Evolutionary conservation across 2,888 invertebrate genomes (phyloP).

Genomic region (Pollenia labialis): DNA sequence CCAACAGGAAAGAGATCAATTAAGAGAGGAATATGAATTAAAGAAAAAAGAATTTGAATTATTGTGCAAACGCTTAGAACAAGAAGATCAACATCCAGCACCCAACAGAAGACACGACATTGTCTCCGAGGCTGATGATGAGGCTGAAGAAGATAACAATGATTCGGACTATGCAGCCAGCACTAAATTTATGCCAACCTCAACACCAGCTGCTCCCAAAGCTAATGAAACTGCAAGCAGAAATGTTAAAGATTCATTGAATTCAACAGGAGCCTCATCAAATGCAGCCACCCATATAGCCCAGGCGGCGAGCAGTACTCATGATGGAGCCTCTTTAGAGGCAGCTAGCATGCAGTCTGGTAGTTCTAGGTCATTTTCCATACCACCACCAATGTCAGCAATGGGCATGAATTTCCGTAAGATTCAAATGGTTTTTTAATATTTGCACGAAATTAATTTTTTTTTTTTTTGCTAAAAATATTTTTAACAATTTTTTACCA

Average conservation of each 20-base stretch:
- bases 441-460: no score
- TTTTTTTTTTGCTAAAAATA: no score
- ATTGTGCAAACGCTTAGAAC: slow-evolving; percentile 78
- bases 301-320: slow-evolving; percentile 78
- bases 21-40: slow-evolving; percentile 81
- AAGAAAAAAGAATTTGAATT: slow-evolving; percentile 82
- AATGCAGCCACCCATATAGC: slow-evolving; percentile 78
- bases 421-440: slow-evolving; percentile 19
- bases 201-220: slow-evolving; percentile 47
- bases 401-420: slow-evolving; percentile 80
- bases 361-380: slow-evolving; percentile 82
- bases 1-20: slow-evolving; percentile 78
- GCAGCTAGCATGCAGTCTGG: slow-evolving; percentile 82
- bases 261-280: slow-evolving; percentile 71
- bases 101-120: slow-evolving; percentile 68
- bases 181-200: slow-evolving; percentile 60
- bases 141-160: slow-evolving; percentile 80
- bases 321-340: slow-evolving; percentile 81
- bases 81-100: slow-evolving; percentile 72
- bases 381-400: slow-evolving; percentile 83
- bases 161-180: slow-evolving; percentile 74
- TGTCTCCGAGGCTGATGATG: slow-evolving; percentile 80
- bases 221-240: slow-evolving; percentile 40
- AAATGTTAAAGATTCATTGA: slow-evolving; percentile 71
- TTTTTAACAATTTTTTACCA: no score